Percentiles rank a stretch among this genome's conserved stretches.
Conservation (phyloP, 2,797 vertebrate genomes). For the Amazonetta brasiliensis region DNA sequence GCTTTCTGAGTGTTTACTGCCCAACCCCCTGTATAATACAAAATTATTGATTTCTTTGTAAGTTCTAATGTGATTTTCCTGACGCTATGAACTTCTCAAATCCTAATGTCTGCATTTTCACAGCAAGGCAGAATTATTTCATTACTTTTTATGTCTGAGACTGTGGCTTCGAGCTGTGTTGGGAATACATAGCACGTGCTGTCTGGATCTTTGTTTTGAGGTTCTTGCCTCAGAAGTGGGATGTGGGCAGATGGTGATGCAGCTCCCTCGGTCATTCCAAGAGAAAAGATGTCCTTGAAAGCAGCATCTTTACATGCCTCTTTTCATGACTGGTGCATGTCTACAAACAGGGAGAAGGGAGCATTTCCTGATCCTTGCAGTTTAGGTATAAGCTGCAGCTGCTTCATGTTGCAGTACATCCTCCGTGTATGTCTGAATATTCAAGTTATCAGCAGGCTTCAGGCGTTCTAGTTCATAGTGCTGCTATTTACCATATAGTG, state of each 20-base stretch:
- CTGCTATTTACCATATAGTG: fast-evolving
- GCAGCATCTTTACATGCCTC: not conserved
- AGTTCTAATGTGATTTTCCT: not conserved
- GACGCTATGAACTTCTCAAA: not conserved
- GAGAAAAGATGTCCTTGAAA: not conserved
- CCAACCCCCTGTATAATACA: not conserved
- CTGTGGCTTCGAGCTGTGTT: not conserved
- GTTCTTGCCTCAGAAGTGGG: not conserved
- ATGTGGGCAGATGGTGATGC: not conserved
- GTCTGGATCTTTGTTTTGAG: not conserved
- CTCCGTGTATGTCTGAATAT: not conserved
- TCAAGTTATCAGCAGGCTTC: not conserved
- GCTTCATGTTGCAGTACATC: not conserved
- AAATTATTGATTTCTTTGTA: not conserved
- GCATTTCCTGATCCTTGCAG: not conserved
- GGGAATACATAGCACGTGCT: fast-evolving
- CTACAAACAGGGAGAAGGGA: not conserved
- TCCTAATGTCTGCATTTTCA: not conserved
- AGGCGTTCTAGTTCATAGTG: not conserved
- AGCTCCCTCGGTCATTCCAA: not conserved
- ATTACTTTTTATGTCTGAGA: not conserved
- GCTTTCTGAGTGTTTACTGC: not conserved
- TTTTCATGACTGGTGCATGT: not conserved
- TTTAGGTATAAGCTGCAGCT: not conserved
- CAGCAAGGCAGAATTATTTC: not conserved